Percentiles rank a stretch among this genome's conserved stretches.
These are phyloP conservation scores for Pterophyllum scalare DNA, from an alignment of 2,113 vertebrate genomes.

Conservation along the genomic window DNA sequence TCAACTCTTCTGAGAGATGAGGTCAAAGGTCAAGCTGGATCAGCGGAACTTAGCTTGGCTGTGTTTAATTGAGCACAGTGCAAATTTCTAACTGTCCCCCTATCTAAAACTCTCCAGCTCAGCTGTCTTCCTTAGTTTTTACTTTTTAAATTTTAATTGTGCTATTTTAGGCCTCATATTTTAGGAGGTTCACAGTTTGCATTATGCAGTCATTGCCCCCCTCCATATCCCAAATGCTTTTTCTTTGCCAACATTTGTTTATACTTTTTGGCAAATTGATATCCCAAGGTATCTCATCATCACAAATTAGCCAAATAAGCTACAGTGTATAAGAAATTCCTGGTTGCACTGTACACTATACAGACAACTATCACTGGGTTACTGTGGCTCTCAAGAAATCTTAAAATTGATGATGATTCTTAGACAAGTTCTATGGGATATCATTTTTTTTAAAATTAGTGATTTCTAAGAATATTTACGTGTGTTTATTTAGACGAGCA, in stretches of 20 bases:
- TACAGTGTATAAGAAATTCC: neutral
- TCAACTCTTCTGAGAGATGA: conserved; percentile 4
- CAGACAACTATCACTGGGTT: neutral
- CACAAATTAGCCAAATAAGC: no score
- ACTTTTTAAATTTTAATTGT: neutral
- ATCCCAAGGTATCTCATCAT: neutral
- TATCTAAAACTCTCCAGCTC: neutral
- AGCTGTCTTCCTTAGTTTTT: neutral
- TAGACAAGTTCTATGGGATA: neutral
- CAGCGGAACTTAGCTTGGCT: neutral
- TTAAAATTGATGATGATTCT: neutral
- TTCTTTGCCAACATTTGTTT: neutral
- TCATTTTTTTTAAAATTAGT: neutral
- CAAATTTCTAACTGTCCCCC: neutral
- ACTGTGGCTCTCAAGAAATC: neutral
- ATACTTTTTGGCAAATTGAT: neutral
- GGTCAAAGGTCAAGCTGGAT: conserved; percentile 17
- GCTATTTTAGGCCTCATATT: conserved; percentile 11
- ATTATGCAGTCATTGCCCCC: neutral
- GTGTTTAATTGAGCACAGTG: neutral
- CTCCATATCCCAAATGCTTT: no score
- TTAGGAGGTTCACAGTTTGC: conserved; percentile 19
- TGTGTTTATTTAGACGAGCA: neutral
- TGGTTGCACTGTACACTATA: neutral
- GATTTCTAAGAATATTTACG: neutral